Evolutionary conservation across 2,113 vertebrate genomes (phyloP).

Genomic region (Megaceryle torquata): DNA sequence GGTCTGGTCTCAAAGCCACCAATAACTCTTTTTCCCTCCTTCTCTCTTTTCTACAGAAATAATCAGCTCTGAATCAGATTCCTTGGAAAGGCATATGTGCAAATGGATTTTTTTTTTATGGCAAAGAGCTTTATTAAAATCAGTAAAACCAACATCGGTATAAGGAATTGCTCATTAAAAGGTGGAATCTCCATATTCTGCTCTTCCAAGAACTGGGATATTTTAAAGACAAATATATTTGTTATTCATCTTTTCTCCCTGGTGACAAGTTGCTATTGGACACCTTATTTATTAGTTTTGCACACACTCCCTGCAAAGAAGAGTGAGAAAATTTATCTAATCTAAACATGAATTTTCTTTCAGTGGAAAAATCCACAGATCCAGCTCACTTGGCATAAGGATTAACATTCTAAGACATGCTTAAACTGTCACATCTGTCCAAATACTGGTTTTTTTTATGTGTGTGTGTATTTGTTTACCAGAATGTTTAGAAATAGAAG

Average conservation of each 20-base stretch:
- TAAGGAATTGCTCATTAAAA: not conserved
- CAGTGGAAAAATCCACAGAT: slow-evolving; percentile 2
- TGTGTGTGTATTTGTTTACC: not conserved
- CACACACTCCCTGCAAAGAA: not conserved
- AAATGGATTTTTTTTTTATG: not conserved
- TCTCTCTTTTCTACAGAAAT: not conserved
- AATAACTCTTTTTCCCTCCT: not conserved
- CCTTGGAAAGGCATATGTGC: not conserved
- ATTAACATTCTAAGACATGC: not conserved
- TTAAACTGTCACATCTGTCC: not conserved
- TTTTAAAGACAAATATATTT: not conserved
- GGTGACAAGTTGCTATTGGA: not conserved
- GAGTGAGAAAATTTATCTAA: not conserved
- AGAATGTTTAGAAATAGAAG: not conserved
- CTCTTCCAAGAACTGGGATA: not conserved
- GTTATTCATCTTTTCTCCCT: slow-evolving; percentile 3
- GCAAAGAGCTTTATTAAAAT: not conserved
- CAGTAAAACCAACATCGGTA: not conserved
- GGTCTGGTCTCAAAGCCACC: not conserved
- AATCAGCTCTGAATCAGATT: not conserved
- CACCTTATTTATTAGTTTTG: slow-evolving; percentile 1
- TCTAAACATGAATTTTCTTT: not conserved
- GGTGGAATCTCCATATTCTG: not conserved
- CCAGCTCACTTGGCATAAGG: not conserved
- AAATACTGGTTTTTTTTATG: not conserved